Evolutionary conservation across 1,140 invertebrate genomes (phyloP).

Genomic region (Laupala kohalensis): DNA sequence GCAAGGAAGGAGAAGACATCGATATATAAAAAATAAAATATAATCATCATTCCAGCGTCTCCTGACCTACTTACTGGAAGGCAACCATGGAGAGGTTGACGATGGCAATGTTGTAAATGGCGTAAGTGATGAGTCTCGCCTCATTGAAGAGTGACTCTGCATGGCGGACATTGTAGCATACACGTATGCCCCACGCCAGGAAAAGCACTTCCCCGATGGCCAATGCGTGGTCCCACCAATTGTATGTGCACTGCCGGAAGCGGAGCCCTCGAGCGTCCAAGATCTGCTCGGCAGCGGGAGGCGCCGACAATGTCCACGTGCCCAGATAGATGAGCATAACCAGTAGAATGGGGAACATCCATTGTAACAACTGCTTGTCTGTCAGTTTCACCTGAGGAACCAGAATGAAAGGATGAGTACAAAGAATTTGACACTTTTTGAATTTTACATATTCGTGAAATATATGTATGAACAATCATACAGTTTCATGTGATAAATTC

Average conservation of each 20-base stretch:
- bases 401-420: too few relatives aligned
- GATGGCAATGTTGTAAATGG: constrained; percentile 85
- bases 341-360: constrained; percentile 77
- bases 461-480: too few relatives aligned
- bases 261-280: constrained; percentile 56
- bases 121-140: constrained; percentile 78
- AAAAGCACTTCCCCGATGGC: constrained; percentile 80
- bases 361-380: constrained; percentile 78
- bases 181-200: constrained; percentile 76
- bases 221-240: constrained; percentile 86
- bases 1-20: too few relatives aligned
- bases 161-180: constrained; percentile 81
- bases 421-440: too few relatives aligned
- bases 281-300: constrained; percentile 63
- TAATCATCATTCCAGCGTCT: too few relatives aligned
- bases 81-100: constrained; percentile 82
- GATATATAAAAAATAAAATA: too few relatives aligned
- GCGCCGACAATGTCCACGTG: constrained; percentile 75
- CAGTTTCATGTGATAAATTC: too few relatives aligned
- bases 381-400: constrained; percentile 60
- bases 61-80: constrained; percentile 77
- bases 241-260: constrained; percentile 79
- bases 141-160: constrained; percentile 87
- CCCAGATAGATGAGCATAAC: constrained; percentile 79
- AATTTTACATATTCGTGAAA: too few relatives aligned